Conservation (phyloP, 1,140 invertebrate genomes). For the Tetramorium alpestre region DNA sequence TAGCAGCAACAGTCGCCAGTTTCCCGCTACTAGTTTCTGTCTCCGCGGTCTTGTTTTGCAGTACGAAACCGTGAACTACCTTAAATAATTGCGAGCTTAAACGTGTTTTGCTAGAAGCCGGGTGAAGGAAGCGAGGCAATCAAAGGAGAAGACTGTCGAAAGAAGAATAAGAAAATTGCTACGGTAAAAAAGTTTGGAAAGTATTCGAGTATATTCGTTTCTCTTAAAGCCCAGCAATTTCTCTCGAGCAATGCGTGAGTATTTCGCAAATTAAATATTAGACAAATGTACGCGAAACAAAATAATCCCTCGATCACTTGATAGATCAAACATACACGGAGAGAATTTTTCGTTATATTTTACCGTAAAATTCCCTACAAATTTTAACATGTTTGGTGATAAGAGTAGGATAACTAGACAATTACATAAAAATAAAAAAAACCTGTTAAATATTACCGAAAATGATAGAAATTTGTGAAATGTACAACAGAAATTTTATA, state of each 20-base stretch:
- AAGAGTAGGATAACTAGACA: too few species aligned
- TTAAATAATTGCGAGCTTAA: slow-evolving; percentile 81
- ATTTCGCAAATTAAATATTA: neutral
- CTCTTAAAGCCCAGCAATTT: neutral
- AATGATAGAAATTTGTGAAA: too few species aligned
- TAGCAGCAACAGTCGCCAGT: slow-evolving; percentile 74
- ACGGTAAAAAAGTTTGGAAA: slow-evolving; percentile 63
- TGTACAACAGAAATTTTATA: too few species aligned
- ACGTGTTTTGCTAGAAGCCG: slow-evolving; percentile 72
- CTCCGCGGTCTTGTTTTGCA: slow-evolving; percentile 74
- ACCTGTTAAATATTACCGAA: too few species aligned
- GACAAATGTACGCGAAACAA: neutral
- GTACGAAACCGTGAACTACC: slow-evolving; percentile 74
- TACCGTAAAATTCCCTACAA: too few species aligned
- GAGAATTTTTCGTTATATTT: too few species aligned
- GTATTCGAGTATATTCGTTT: slow-evolving; percentile 57
- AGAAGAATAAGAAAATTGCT: slow-evolving; percentile 47
- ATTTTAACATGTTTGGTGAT: too few species aligned
- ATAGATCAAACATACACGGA: neutral
- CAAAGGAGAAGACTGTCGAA: slow-evolving; percentile 66
- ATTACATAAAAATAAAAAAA: too few species aligned
- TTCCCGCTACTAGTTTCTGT: slow-evolving; percentile 75
- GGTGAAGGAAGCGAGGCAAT: slow-evolving; percentile 66
- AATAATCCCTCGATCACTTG: neutral
- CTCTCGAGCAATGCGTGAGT: neutral